A percentile compares a stretch with the other conserved stretches of the same genome.
These are phyloP conservation scores for Polyodon spathula DNA, from an alignment of 2,113 vertebrate species.

Conservation along the genomic window DNA sequence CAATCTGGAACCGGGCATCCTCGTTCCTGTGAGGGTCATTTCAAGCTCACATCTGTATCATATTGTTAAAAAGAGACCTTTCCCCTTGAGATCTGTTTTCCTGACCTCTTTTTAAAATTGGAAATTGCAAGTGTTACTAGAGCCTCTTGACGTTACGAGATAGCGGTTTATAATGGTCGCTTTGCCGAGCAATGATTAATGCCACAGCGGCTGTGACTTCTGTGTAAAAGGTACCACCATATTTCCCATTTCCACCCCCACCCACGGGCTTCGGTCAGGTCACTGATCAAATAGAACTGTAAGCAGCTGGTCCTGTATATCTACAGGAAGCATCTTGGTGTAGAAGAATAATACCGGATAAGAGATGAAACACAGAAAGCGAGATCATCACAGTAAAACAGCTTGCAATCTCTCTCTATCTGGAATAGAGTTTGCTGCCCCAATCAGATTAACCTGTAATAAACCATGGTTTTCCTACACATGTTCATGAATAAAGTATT, in stretches of 20 bases:
- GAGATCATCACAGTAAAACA: neutral
- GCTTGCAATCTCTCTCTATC: constrained; percentile 1
- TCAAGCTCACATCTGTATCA: too few species aligned
- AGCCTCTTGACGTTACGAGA: too few species aligned
- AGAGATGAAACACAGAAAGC: constrained; percentile 1
- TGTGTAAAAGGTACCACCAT: constrained; percentile 11
- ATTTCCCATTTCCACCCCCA: too few species aligned
- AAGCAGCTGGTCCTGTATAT: neutral
- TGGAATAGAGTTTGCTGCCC: constrained; percentile 5
- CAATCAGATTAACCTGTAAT: neutral
- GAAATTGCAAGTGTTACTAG: too few species aligned
- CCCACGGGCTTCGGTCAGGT: neutral
- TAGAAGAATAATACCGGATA: constrained; percentile 2
- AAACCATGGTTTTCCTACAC: neutral
- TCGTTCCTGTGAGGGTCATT: too few species aligned
- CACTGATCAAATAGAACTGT: neutral
- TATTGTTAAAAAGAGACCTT: too few species aligned
- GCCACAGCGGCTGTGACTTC: constrained; percentile 6
- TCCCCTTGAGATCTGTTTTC: too few species aligned
- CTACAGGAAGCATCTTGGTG: neutral
- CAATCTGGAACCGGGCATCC: too few species aligned
- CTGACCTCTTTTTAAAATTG: too few species aligned
- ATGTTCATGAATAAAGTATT: too few species aligned
- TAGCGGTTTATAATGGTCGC: neutral
- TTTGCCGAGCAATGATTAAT: constrained; percentile 9